Evolutionary conservation across 2,113 vertebrate species (phyloP).

Genomic region (Willisornis vidua): DNA sequence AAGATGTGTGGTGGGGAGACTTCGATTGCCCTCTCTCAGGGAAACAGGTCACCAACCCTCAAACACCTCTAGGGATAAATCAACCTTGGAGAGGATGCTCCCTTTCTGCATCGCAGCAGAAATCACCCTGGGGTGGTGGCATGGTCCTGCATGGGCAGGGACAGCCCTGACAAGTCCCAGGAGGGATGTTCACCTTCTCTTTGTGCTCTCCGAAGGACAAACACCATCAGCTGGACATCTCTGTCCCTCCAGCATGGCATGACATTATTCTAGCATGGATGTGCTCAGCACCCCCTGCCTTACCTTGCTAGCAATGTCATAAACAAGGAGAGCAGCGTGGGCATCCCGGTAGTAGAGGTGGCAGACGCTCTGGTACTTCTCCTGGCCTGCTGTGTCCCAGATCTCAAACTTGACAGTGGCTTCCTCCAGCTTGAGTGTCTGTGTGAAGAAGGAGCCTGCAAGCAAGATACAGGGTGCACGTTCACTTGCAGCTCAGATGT

Average conservation of each 20-base stretch:
- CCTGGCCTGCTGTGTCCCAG: slow-evolving; percentile 86
- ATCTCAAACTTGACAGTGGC: slow-evolving; percentile 76
- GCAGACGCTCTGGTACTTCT: slow-evolving; percentile 84
- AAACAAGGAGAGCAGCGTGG: slow-evolving; percentile 73
- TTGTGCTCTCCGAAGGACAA: not conserved
- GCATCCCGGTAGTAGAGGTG: slow-evolving; percentile 82
- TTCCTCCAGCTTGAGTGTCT: slow-evolving; percentile 31
- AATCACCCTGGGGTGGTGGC: not conserved
- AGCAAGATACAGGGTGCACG: not conserved
- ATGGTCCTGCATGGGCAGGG: not conserved
- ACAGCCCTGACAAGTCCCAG: not conserved
- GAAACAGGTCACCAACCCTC: not conserved
- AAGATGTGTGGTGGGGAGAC: not conserved
- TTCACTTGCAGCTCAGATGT: not conserved
- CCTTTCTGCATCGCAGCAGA: not conserved
- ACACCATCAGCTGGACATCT: not conserved
- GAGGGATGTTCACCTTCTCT: not conserved
- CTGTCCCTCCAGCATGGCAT: not conserved
- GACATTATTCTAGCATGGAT: fast-evolving
- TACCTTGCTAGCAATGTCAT: slow-evolving; percentile 80
- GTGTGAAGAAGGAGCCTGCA: slow-evolving; percentile 82
- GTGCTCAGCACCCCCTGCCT: not conserved
- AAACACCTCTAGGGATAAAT: not conserved
- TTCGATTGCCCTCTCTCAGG: not conserved
- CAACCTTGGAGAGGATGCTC: not conserved